Base-by-base conservation (phyloP, 2,888 invertebrate genomes). In the Lasioglossum calceatum region DNA sequence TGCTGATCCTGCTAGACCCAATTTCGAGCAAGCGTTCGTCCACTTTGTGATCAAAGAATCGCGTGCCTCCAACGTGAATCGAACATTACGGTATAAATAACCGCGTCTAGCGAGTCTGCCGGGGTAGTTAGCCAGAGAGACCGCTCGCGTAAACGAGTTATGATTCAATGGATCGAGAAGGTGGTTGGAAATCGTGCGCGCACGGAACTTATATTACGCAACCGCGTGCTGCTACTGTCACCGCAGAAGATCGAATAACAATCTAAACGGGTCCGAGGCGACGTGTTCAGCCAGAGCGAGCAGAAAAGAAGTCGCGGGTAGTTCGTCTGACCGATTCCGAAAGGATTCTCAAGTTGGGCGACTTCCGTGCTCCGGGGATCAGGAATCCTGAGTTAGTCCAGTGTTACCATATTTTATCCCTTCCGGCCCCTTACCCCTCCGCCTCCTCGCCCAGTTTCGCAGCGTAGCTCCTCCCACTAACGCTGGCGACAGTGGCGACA, bases 131-230 rank as follows among this genome's bases (percentile, higher is more conserved):
- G 70, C 78, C 47, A 58, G 74, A 70, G 74, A 74, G 58, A n/a
- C 58, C 58, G 2, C 27, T 23, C 50, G 67, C 36, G 80, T 47
- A 27, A 44, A 23, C 44, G 50, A 47, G 7, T 32, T 36, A 39
- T 47, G 64, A 70, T 58, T 70, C 42, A 16, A 42, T 58, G 67
- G 70, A 44, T 70, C n/a, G 16, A 64, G 36, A 75, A 16, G 74
- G 42, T 70, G 39, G 61, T 73, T 74, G 8, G 39, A 75, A 74
- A 42, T 58, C 74, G 23, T 71, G 39, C 42, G 23, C 36, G 23
- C 23, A 74, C 70, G 32, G 73, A 71, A n/a, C 39, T 71, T 10
- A 12, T 42, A 19, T 82, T 78, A 71, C 36, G 70, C 74, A 84
- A 85, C 39, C 27, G 39, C 12, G 39, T 14, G 27, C 47, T 32